Evolutionary conservation across 2,797 vertebrate species (phyloP), one percentile per base, ranked within the genome.

Genomic region (Caiman crocodilus): DNA sequence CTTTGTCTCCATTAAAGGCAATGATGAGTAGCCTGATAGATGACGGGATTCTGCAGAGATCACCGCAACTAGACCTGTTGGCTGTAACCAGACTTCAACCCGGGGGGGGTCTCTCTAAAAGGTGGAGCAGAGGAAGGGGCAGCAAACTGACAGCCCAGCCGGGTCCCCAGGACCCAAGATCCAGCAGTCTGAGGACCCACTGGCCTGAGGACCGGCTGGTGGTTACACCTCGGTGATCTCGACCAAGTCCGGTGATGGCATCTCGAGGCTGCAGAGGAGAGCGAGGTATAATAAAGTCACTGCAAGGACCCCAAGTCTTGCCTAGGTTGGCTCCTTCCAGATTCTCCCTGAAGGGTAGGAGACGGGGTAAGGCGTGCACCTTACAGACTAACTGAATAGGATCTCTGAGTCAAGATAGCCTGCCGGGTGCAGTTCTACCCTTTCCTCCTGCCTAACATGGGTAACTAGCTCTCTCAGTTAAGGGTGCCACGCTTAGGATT

Each of bases 1-100:
- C 90, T 93, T 96, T 96, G 84, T 94, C 93, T 83, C 95, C 77
- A 84, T 92, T 95, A 94, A 96, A 96, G 94, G 88, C 96, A 65
- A 92, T 96, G 91, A 96, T 97, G 97, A 95, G 88, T 85, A 35
- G 84, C 82, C 59, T 83, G 97, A 95, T 97, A 97, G 96, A 97
- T 97, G 97, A 77, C n/a, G 76, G 67, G 79, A 84, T 91, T 94
- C 87, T 89, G 58, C 42, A 32, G 86, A 69, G 57, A 74, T 78
- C 89, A 60, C 25, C 84, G 94, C 82, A 59, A 67, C 55, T 25
- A 59, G 58, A 74, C 56, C 55, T 78, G 57, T 35, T 28, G 60
- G 76, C 78, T 60, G 75, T 30, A 78, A 89, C 69, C 79, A 76
- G 73, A 61, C 59, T 60, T 32, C 61, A 78, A 84, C 92, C 89